Conservation (phyloP, 2,113 vertebrate genomes). For the Pseudolaguvia tuberculata region DNA sequence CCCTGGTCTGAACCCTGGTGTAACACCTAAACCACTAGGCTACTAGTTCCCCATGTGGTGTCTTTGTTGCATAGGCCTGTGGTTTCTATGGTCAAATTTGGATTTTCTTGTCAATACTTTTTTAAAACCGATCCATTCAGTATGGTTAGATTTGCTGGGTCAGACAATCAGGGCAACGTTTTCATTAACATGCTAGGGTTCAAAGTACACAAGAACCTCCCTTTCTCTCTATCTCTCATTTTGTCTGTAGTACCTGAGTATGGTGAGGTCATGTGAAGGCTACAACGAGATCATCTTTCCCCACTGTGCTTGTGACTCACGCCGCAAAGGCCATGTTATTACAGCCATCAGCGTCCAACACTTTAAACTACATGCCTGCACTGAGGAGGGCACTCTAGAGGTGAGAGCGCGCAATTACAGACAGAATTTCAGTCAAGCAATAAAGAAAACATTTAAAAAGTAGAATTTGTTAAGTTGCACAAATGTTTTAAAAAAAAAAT, state of each 20-base stretch:
- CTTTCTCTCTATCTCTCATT: neutral
- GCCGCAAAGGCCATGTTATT: slow-evolving; percentile 92
- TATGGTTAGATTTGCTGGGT: neutral
- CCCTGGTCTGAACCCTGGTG: too few relatives aligned
- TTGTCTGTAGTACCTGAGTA: slow-evolving; percentile 80
- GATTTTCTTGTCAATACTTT: neutral
- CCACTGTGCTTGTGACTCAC: slow-evolving; percentile 93
- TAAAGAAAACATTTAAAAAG: neutral
- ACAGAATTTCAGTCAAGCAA: neutral
- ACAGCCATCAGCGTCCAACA: slow-evolving; percentile 92
- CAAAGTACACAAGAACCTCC: too few relatives aligned
- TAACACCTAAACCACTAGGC: too few relatives aligned
- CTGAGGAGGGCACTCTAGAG: slow-evolving; percentile 92
- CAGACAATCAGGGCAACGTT: too few relatives aligned
- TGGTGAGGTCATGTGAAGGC: slow-evolving; percentile 89
- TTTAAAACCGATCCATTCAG: neutral
- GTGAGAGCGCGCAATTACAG: slow-evolving; percentile 57
- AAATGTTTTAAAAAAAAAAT: neutral
- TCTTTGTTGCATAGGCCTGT: neutral
- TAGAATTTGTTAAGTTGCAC: neutral
- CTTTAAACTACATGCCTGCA: slow-evolving; percentile 96
- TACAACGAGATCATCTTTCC: slow-evolving; percentile 96
- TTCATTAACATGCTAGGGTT: too few relatives aligned
- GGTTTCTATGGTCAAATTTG: neutral
- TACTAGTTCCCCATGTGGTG: too few relatives aligned